Evolutionary conservation across 2,797 vertebrate genomes (phyloP).

Genomic region (Hylomyscus alleni): DNA sequence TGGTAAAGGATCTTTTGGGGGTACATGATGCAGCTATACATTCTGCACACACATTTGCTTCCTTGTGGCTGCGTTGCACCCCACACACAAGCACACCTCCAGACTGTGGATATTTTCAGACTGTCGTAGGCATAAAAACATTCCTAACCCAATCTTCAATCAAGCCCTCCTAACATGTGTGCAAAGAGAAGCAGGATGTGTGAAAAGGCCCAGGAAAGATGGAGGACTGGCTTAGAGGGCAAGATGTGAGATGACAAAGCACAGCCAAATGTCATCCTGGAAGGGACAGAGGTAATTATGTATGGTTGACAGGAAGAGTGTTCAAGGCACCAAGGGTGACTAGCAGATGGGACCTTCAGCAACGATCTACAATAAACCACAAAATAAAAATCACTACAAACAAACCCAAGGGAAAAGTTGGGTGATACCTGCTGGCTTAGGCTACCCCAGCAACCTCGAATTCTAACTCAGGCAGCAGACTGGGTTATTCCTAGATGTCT

Average conservation of each 20-base stretch:
- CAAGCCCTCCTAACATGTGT: not conserved
- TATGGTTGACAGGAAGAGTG: not conserved
- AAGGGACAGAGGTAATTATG: not conserved
- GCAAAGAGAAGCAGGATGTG: not conserved
- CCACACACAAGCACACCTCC: not conserved
- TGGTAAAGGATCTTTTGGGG: not conserved
- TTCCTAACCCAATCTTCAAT: conserved; percentile 4
- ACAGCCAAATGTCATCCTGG: not conserved
- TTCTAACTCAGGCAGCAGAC: not conserved
- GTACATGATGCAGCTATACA: not conserved
- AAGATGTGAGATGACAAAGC: not conserved
- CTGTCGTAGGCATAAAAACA: not conserved
- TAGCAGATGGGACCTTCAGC: conserved; percentile 1
- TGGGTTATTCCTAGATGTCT: not conserved
- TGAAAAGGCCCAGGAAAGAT: not conserved
- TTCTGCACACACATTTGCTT: not conserved
- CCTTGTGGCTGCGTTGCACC: too few species aligned
- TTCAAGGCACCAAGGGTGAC: not conserved
- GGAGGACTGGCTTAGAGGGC: not conserved
- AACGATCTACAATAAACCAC: not conserved
- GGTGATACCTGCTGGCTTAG: not conserved
- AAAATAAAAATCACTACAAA: not conserved
- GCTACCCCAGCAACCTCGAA: not conserved
- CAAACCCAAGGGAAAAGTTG: not conserved
- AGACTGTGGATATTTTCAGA: not conserved